Evolutionary conservation across 2,797 vertebrate genomes (phyloP).

Genomic region (Clarias platycephalus): DNA sequence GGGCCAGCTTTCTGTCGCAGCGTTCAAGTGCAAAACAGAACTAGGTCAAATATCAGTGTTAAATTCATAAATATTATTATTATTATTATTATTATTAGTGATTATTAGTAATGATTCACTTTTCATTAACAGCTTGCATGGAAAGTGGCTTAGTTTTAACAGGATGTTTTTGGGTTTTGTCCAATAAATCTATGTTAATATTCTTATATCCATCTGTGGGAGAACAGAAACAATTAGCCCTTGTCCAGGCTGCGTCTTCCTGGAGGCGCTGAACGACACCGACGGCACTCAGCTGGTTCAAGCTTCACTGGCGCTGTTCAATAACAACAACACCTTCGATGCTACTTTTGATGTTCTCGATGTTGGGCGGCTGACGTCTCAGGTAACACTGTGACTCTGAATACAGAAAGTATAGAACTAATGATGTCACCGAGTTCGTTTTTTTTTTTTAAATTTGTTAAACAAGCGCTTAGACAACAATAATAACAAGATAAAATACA

Average conservation of each 20-base stretch:
- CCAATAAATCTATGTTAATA: background rate
- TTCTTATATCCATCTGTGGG: background rate
- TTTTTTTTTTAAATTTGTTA: background rate
- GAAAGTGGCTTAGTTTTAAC: background rate
- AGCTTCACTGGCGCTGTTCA: constrained; percentile 67
- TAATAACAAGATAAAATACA: background rate
- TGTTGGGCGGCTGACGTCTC: constrained; percentile 70
- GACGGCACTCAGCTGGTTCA: constrained; percentile 64
- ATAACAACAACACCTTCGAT: constrained; percentile 59
- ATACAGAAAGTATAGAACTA: background rate
- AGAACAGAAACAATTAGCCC: constrained; percentile 63
- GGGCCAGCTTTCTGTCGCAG: constrained; percentile 64
- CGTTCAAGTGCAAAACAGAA: constrained; percentile 78
- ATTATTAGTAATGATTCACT: background rate
- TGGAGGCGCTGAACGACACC: constrained; percentile 72
- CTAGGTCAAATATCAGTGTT: constrained; percentile 61
- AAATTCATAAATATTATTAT: too few species aligned
- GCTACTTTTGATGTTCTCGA: constrained; percentile 62
- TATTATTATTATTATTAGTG: too few species aligned
- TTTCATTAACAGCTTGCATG: background rate
- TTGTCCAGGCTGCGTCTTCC: constrained; percentile 63
- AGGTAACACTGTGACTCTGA: constrained; percentile 61
- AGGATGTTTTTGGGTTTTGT: background rate
- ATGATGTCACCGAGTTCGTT: background rate
- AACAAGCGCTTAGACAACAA: background rate